These are phyloP conservation scores for Hemibagrus guttatus DNA, from an alignment of 2,797 vertebrate genomes.

Conservation along the genomic window DNA sequence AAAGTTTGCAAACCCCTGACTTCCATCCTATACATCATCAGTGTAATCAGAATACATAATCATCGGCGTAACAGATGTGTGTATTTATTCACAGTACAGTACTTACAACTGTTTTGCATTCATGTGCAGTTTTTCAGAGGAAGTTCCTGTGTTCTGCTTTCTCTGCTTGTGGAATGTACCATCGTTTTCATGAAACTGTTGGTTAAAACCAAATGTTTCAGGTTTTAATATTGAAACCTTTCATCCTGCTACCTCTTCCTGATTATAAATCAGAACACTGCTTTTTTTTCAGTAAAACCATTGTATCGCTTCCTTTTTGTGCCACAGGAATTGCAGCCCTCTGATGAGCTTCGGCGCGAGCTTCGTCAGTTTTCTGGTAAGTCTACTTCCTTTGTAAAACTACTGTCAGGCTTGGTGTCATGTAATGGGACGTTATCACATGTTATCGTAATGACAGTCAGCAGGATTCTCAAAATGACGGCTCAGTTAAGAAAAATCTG, in stretches of 20 bases:
- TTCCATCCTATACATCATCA: not conserved
- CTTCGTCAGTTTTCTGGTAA: slow-evolving; percentile 98
- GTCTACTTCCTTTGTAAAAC: slow-evolving; percentile 60
- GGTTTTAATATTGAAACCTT: not conserved
- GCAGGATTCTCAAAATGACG: too few species aligned
- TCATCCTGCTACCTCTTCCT: not conserved
- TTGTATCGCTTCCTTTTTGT: not conserved
- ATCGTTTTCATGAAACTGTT: too few species aligned
- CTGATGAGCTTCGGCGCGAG: slow-evolving; percentile 98
- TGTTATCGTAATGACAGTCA: too few species aligned
- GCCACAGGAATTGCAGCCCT: slow-evolving; percentile 86
- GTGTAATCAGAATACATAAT: too few species aligned
- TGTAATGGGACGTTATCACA: not conserved
- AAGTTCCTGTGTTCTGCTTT: too few species aligned
- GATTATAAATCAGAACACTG: not conserved
- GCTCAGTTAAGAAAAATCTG: too few species aligned
- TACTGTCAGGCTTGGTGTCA: not conserved
- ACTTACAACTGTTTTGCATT: too few species aligned
- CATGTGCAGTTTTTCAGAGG: too few species aligned
- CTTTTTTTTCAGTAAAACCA: not conserved
- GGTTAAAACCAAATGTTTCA: too few species aligned
- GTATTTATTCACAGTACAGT: too few species aligned
- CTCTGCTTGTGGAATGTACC: too few species aligned
- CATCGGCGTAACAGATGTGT: too few species aligned
- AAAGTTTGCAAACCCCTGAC: not conserved